Base-by-base conservation (phyloP, 2,888 invertebrate species). In the Troilus luridus region DNA sequence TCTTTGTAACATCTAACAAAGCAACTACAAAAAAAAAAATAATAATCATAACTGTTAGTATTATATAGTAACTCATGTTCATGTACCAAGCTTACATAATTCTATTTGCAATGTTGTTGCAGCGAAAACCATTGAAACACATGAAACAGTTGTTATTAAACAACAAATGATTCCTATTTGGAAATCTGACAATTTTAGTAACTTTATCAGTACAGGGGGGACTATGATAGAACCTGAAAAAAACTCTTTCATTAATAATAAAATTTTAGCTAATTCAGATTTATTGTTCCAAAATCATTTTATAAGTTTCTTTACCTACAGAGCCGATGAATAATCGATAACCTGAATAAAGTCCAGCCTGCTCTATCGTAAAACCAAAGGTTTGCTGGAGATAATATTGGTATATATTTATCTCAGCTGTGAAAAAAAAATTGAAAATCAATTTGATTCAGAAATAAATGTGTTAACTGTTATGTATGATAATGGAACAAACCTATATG, bases 381-480 rank as follows among this genome's bases (percentile, higher is more conserved):
- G 60, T 60, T 64, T 88, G 60, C 19, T 88, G 88, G 11, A 88
- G 60, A 60, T 88, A 88, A 58, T 88, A 88, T 12, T 58, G 64
- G 41, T 62, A 64, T 12, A 88, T 10, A 27, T 88, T 88, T 62
- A 21, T 0, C 14, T 88, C 88, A 60, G 56, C 88, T 88, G 19
- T 6, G 21, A 88, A 88, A 5, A 56, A 54, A 56, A 54, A 85
- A 85, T n/a, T 3, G 7, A 56, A 54, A 81, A 54, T 11, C 24
- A 67, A n/a, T 24, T 24, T 7, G 17, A 77, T 77, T 27, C 21
- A 77, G 5, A 24, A 67, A 24, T 67, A n/a, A 24, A 14, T 24
- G 14, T 6, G 12, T 67, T 67, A 24, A 24, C n/a, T 67, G 14
- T 24, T 62, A 21, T 14, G n/a, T 19, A n/a, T 2, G n/a, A 64